Evolutionary conservation across 2,888 invertebrate species (phyloP), one percentile per base, ranked within the genome.

Genomic region (Lysandra coridon): DNA sequence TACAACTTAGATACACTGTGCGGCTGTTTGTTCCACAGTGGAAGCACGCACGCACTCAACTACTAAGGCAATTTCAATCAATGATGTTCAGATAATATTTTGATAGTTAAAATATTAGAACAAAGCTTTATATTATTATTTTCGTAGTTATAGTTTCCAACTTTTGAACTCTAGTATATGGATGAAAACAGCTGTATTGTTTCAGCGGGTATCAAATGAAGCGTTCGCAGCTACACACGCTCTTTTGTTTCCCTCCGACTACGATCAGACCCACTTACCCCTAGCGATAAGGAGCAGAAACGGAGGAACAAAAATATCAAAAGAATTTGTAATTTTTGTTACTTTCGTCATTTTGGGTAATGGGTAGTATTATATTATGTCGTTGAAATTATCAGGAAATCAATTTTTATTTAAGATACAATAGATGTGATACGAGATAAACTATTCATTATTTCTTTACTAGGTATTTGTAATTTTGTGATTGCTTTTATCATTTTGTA

Each of bases 211-310:
- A 1, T 91, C 91, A 1, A 92, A 92, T 80, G 94, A 94, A 84
- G 91, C 91, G 0, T 94, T 89, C 79, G 93, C 92, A 7, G 94
- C 94, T 0, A 87, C 91, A 87, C 92, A 92, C 78, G 92, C 93
- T 0, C 81, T 94, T 78, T 87, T 94, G 0, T 84, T 92, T 33
- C 69, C 69, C 14, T 37, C 33, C 6, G 69, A 69, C 33, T 69
- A 33, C 10, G 69, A 69, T 0, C 69, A 69, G 33, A 37, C 14
- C 4, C 33, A 69, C 69, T 2, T 69, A 6, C 33, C 69, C 4
- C 14, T 37, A 37, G 64, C 33, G 69, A 33, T 30, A 10, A 64
- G 64, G 6, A 33, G 14, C 14, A 37, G 33, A 69, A 37, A 69
- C 33, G 17, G 1, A 5, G 69, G 37, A 33, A 69, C 69, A 69